phyloP scores from a whole-genome alignment of 1,140 invertebrate genomes.

The Drosophila punjabiensis region DNA sequence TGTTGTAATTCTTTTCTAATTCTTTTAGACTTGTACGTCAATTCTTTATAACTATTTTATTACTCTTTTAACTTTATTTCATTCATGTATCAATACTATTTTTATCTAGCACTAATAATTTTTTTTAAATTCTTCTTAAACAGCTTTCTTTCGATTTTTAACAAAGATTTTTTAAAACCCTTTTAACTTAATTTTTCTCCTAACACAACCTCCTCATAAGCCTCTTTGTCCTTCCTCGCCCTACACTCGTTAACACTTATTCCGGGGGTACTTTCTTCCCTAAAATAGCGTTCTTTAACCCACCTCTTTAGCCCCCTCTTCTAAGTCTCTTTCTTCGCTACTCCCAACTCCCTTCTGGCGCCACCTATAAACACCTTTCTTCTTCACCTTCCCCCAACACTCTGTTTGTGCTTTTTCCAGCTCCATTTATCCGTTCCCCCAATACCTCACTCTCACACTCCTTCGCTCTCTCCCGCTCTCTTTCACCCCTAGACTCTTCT shows the following conservation, averaged over 20 bases:
- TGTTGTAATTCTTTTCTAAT: no score
- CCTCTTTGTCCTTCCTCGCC: not conserved
- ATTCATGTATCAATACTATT: no score
- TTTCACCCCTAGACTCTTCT: constrained; percentile 13
- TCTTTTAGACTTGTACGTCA: no score
- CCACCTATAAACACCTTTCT: constrained; percentile 15
- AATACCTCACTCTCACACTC: not conserved
- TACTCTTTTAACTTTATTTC: no score
- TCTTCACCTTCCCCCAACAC: not conserved
- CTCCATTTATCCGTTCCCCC: not conserved
- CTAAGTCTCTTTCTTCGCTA: constrained; percentile 10
- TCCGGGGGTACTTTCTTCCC: constrained; percentile 11
- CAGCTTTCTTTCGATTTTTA: not conserved
- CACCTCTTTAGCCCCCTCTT: not conserved
- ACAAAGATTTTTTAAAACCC: not conserved
- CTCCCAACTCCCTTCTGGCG: not conserved
- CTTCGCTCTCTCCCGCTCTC: constrained; percentile 1
- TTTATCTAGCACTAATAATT: no score
- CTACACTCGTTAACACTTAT: constrained; percentile 4
- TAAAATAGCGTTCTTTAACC: not conserved
- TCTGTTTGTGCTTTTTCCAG: not conserved
- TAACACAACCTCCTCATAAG: not conserved
- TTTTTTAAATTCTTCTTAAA: not conserved
- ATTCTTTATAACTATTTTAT: no score
- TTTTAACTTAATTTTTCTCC: not conserved